These are phyloP conservation scores for Heliconius ismenius DNA, from an alignment of 2,888 invertebrate species.

Conservation along the genomic window DNA sequence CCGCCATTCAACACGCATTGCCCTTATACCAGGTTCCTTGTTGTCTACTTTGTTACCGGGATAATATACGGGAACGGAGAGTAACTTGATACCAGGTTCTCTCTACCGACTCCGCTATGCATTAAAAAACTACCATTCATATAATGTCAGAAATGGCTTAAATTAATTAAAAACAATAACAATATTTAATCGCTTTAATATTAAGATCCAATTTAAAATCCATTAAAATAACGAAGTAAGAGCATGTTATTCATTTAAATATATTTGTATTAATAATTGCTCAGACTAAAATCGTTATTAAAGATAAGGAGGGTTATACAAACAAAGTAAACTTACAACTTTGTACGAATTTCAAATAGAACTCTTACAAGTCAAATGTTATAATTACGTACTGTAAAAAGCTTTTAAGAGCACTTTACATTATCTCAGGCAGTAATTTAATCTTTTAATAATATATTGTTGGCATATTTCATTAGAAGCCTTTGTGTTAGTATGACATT, in stretches of 20 bases:
- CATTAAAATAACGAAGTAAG: conserved; percentile 19
- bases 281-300: conserved; percentile 25
- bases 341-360: conserved; percentile 27
- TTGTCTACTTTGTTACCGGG: too few relatives aligned
- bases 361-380: conserved; percentile 35
- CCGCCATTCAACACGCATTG: too few relatives aligned
- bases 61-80: too few relatives aligned
- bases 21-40: too few relatives aligned
- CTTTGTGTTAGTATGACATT: background rate
- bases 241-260: conserved; percentile 21
- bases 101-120: background rate
- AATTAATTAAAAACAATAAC: background rate
- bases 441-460: background rate
- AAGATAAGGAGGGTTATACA: conserved; percentile 33
- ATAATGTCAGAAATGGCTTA: background rate
- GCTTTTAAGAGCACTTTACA: conserved; percentile 43
- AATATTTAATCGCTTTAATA: background rate
- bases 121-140: background rate
- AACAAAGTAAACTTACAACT: conserved; percentile 29
- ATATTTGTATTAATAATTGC: conserved; percentile 29
- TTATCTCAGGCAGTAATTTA: conserved; percentile 29
- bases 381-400: conserved; percentile 39
- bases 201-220: conserved; percentile 7
- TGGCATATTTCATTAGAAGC: background rate
- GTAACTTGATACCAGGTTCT: background rate